Evolutionary conservation across 2,797 vertebrate species (phyloP), one percentile per base, ranked within the genome.

Genomic region (Garrulus glandarius): DNA sequence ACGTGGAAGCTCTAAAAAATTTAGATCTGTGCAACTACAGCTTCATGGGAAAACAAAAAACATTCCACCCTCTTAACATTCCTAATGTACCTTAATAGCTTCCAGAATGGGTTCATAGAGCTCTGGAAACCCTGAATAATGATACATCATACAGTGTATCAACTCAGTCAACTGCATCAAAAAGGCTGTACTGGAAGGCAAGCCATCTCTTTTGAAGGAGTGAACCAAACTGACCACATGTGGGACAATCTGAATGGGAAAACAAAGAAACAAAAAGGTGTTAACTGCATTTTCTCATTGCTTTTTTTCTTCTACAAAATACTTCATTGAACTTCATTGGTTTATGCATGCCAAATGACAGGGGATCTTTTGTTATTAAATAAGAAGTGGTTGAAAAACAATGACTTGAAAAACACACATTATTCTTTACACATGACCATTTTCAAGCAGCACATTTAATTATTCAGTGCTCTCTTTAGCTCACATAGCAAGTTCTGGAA

Each of bases 101-200:
- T 99, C 99, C 75, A 99, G 93, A 97, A 99, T 99, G 96, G 98
- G 98, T 92, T 99, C 99, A 37, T 99, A 99, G 92, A 99, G 99
- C 96, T 99, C 99, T 78, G 99, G 99, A 97, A 99, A 99, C 91
- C 99, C 99, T 50, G 99, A 99, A 95, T 99, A 99, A 97, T 99
- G 99, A 97, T 99, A 99, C 98, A 99, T 99, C 99, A 99, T 99
- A 97, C 99, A 99, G 96, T 99, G 99, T 84, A 99, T 98, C 89
- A 99, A 92, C 95, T 99, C 99, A 20, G 98, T 98, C 92, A 99
- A 98, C 92, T 99, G 99, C 95, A 99, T 96, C 93, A 99, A 93
- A 97, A 99, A 99, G 36, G 98, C 96, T 97, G 98, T 98, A 92
- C 99, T 99, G 94, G 98, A 99, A 91, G 98, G 97, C 65, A 99